These are phyloP conservation scores for Enteromius treurensis DNA, from an alignment of 2,797 vertebrate genomes.

Conservation along the genomic window DNA sequence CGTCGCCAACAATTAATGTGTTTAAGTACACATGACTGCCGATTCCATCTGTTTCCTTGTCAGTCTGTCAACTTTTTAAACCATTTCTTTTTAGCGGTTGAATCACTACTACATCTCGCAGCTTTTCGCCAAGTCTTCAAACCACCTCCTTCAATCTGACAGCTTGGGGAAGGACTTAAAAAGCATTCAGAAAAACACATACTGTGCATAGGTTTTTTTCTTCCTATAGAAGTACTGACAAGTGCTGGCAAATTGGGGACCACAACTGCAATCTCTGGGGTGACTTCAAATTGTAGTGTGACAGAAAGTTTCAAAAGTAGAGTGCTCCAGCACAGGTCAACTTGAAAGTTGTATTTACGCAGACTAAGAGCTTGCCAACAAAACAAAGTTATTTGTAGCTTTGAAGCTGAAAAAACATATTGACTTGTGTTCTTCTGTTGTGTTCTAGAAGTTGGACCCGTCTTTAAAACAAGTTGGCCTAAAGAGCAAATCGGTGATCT, in stretches of 20 bases:
- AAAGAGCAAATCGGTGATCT: slow-evolving; percentile 32
- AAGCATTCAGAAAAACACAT: slow-evolving; percentile 25
- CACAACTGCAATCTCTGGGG: slow-evolving; percentile 28
- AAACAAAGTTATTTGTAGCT: slow-evolving; percentile 8
- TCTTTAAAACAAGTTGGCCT: slow-evolving; percentile 1
- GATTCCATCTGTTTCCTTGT: slow-evolving; percentile 62
- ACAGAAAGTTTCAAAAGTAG: slow-evolving; percentile 13
- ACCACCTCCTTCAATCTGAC: slow-evolving; percentile 42
- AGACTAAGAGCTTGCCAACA: slow-evolving; percentile 20
- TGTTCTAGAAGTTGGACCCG: neutral
- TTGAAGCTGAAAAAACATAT: neutral
- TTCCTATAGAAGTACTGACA: slow-evolving; percentile 8
- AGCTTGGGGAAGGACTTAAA: slow-evolving; percentile 53
- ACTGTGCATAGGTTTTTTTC: slow-evolving; percentile 1
- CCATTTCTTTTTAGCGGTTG: slow-evolving; percentile 17
- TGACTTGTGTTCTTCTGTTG: neutral
- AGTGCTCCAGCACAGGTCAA: neutral
- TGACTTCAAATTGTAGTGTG: slow-evolving; percentile 27
- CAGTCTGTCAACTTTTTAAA: slow-evolving; percentile 56
- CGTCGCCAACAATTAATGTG: slow-evolving; percentile 55
- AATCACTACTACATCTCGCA: slow-evolving; percentile 32
- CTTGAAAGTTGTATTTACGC: slow-evolving; percentile 17
- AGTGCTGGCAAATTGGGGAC: slow-evolving; percentile 29
- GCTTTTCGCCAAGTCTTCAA: slow-evolving; percentile 48
- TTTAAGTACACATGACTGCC: slow-evolving; percentile 63